phyloP scores from a whole-genome alignment of 2,113 vertebrate genomes.

The Tiliqua scincoides region DNA sequence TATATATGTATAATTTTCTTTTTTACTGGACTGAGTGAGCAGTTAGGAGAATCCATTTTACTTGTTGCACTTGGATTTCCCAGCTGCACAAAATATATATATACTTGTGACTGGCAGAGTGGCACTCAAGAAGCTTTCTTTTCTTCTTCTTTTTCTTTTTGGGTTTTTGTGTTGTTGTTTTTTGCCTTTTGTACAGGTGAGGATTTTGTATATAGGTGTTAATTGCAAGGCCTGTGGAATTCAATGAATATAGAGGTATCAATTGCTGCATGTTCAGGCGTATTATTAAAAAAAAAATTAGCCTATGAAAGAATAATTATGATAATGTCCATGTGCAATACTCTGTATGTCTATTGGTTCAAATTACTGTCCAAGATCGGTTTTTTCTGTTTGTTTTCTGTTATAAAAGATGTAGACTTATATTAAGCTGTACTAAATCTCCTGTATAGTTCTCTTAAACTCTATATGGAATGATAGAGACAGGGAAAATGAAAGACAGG shows the following conservation, averaged over 20 bases:
- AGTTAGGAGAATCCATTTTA: constrained; percentile 81
- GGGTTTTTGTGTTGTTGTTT: constrained; percentile 70
- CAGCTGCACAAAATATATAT: constrained; percentile 80
- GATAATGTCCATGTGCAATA: constrained; percentile 93
- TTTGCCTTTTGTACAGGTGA: constrained; percentile 86
- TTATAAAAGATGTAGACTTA: constrained; percentile 79
- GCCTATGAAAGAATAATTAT: constrained; percentile 87
- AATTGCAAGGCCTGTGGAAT: constrained; percentile 88
- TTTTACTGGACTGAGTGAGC: constrained; percentile 83
- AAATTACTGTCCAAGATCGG: constrained; percentile 76
- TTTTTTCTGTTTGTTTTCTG: constrained; percentile 63
- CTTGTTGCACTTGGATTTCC: constrained; percentile 81
- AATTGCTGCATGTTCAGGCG: constrained; percentile 90
- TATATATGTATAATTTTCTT: constrained; percentile 28
- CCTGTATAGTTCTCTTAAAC: constrained; percentile 77
- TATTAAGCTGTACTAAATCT: constrained; percentile 82
- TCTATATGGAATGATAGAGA: constrained; percentile 72
- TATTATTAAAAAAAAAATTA: constrained; percentile 84
- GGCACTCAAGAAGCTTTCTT: constrained; percentile 82
- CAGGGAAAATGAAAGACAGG: constrained; percentile 58
- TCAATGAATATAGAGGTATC: constrained; percentile 86
- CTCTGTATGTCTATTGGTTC: constrained; percentile 84
- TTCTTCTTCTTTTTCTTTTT: constrained; percentile 82
- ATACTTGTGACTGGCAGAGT: constrained; percentile 82
- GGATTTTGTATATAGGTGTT: constrained; percentile 88